A percentile compares a stretch with the other conserved stretches of the same genome.
Evolutionary conservation across 1,140 invertebrate genomes (phyloP).

Genomic region (Triops cancriformis): DNA sequence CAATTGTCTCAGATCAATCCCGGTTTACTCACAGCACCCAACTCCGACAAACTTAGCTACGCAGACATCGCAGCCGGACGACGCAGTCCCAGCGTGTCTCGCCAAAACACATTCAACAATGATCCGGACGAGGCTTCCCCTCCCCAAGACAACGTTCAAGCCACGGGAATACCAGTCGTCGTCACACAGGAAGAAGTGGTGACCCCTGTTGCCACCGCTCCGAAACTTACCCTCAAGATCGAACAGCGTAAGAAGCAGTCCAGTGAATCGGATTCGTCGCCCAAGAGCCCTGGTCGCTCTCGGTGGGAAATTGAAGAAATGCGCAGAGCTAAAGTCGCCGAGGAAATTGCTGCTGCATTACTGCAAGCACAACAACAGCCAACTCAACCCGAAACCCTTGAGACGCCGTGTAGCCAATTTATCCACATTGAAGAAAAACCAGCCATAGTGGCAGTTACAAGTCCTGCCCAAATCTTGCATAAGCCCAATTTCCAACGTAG

Average conservation of each 20-base stretch:
- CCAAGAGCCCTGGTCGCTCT: constrained; percentile 21
- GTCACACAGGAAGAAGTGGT: not conserved
- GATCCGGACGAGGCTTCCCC: constrained; percentile 25
- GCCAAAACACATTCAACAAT: constrained; percentile 18
- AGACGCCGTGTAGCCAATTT: not conserved
- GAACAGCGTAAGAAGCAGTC: not conserved
- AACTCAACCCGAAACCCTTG: not conserved
- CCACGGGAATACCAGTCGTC: not conserved
- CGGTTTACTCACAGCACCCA: not conserved
- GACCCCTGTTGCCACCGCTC: not conserved
- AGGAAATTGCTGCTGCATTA: not conserved
- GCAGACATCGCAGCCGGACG: constrained; percentile 48
- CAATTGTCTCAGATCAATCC: constrained; percentile 7
- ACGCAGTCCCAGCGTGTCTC: constrained; percentile 37
- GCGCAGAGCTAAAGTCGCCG: not conserved
- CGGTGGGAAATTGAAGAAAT: constrained; percentile 26
- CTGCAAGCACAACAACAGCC: not conserved
- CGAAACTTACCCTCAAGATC: constrained; percentile 11
- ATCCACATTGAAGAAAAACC: not conserved
- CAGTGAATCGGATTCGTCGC: constrained; percentile 6
- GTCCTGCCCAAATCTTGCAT: not conserved
- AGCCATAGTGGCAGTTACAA: not conserved
- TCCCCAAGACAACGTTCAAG: not conserved
- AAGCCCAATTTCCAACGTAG: constrained; percentile 6
- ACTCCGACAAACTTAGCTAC: constrained; percentile 39